Evolutionary conservation across 2,113 vertebrate genomes (phyloP), one percentile per base, ranked within the genome.

Genomic region (Rafetus swinhoei): DNA sequence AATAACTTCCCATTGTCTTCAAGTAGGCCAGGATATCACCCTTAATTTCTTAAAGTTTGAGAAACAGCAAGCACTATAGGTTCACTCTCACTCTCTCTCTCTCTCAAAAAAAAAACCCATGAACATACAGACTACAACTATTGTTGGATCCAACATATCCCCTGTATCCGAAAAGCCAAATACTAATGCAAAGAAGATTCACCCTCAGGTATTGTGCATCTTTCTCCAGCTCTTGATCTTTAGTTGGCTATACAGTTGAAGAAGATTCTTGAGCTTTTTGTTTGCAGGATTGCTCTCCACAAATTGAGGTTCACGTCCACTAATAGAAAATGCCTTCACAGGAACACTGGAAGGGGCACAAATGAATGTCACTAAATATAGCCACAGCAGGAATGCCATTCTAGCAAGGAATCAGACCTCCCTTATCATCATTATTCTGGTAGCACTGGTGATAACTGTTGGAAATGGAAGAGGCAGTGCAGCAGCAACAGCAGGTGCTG

Each of bases 261-360:
- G 74, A 65, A 91, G 62, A 25, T 11, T 4, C 55, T 53, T 29
- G 0, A 1, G 29, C 24, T 7, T 14, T 52, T 56, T 56, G 0
- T 5, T 12, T 8, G 3, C 12, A 60, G 59, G 25, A 29, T 60
- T 60, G 25, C 12, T 60, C 59, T 60, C 59, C 25, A 60, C 59
- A 60, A 60, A 60, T 60, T 60, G 59, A 60, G 59, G 59, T 4
- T 27, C 59, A 60, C 22, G 27, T 60, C 59, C 25, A 14, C 25
- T 60, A 60, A 11, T 29, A 1, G 59, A 60, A 27, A 2, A 0
- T 60, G 52, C 74, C 12, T 35, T 12, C 27, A 45, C 74, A 65
- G 88, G 11, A 55, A 52, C 9, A 2, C 24, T 84, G 27, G 12
- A 27, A 14, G 52, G 14, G 56, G 35, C 27, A 24, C 55, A 35